Evolutionary conservation across 2,797 vertebrate species (phyloP), one percentile per base, ranked within the genome.

Genomic region (Phalloptychus januarius): DNA sequence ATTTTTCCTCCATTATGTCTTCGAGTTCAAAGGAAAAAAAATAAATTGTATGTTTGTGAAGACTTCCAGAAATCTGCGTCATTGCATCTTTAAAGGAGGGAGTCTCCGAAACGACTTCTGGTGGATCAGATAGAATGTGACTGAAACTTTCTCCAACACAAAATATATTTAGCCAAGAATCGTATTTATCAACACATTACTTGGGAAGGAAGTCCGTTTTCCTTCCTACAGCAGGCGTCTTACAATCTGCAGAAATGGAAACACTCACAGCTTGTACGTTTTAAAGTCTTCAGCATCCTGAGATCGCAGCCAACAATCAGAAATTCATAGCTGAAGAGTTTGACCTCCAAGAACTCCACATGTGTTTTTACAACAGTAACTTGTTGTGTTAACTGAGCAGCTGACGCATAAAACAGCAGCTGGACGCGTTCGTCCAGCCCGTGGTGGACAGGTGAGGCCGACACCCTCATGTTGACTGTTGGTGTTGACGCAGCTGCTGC

Each of bases 401-500:
- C 61, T 65, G 61, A 23, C 20, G 36, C 11, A 25, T 40, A 23
- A 42, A 2, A 10, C 45, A 82, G 78, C 89, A 92, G 86, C 91
- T 91, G 89, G 90, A 84, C 79, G 73, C 76, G 80, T 81, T 52
- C 79, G 81, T 86, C 83, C 58, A 50, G 80, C 82, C 71, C 74
- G 77, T 71, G n/a, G 7, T 44, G 58, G 84, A 93, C 94, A 95
- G 95, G 94, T 94, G 93, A 93, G 83, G 78, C 74, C 13, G 70
- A 61, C 78, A 46, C 83, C 86, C 79, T 75, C 83, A 28, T 88
- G 88, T 85, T 90, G 83, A 83, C 89, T 78, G 82, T 72, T 88
- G 71, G 79, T 89, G 86, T 92, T 92, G 91, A 92, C 91, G 88
- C 92, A 94, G 93, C 94, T 95, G 94, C 86, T 79, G 71, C 81